These are phyloP conservation scores for Poecilia wingei DNA, from an alignment of 2,797 vertebrate genomes.

Conservation along the genomic window DNA sequence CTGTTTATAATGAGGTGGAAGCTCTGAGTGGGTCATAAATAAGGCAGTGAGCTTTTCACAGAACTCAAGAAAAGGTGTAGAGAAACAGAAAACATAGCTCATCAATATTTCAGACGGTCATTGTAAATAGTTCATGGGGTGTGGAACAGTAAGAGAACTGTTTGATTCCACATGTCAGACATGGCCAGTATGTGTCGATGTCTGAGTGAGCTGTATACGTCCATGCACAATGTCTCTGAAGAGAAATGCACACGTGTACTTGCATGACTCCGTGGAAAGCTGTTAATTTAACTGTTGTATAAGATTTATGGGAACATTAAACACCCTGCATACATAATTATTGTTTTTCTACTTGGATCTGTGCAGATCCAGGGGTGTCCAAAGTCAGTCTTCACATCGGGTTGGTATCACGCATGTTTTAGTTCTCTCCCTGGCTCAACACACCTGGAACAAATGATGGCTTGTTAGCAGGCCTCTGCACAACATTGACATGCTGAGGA, in stretches of 20 bases:
- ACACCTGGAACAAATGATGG: too few species aligned
- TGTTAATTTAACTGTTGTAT: constrained; percentile 2
- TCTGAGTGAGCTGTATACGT: constrained; percentile 9
- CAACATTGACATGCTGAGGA: too few species aligned
- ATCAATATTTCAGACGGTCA: constrained; percentile 81
- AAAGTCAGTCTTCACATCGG: too few species aligned
- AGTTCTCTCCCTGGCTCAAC: too few species aligned
- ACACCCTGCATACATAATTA: not conserved
- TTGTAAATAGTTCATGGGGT: constrained; percentile 82
- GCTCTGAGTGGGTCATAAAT: constrained; percentile 55
- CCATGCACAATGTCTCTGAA: not conserved
- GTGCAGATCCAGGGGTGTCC: too few species aligned
- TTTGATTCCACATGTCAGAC: constrained; percentile 72
- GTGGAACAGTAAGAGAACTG: constrained; percentile 63
- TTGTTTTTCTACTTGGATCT: too few species aligned
- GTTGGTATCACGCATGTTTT: too few species aligned
- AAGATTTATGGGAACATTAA: constrained; percentile 14
- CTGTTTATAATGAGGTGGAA: constrained; percentile 44
- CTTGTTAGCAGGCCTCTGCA: too few species aligned
- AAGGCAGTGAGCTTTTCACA: constrained; percentile 49
- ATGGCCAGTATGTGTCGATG: constrained; percentile 59
- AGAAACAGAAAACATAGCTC: constrained; percentile 72
- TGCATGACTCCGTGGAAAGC: constrained; percentile 8
- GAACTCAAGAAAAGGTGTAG: constrained; percentile 60
- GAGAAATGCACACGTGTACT: not conserved